These are phyloP conservation scores for Otis tarda DNA, from an alignment of 2,113 vertebrate genomes.

Conservation along the genomic window DNA sequence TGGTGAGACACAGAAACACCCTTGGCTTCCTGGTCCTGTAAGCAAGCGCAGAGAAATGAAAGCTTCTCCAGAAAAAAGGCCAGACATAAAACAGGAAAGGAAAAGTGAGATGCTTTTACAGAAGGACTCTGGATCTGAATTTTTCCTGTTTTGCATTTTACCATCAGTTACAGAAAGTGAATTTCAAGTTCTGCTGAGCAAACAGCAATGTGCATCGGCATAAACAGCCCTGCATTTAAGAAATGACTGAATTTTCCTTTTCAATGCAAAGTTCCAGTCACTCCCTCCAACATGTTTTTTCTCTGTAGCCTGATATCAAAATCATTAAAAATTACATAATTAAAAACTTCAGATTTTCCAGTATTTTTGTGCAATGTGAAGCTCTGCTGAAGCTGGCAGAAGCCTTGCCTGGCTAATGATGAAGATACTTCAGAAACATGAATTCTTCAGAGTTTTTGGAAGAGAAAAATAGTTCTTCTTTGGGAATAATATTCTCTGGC, in stretches of 20 bases:
- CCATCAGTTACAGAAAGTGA: background rate
- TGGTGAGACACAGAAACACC: background rate
- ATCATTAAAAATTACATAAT: background rate
- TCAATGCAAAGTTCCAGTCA: background rate
- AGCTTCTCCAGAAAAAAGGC: background rate
- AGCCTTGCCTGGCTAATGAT: background rate
- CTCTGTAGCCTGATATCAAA: background rate
- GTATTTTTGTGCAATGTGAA: background rate
- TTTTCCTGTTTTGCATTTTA: background rate
- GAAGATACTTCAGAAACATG: background rate
- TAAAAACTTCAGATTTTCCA: background rate
- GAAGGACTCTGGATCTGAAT: background rate
- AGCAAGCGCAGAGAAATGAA: background rate
- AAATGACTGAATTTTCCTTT: background rate
- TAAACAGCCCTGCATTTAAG: background rate
- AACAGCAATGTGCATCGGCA: background rate
- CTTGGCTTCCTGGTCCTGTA: background rate
- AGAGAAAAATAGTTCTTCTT: background rate
- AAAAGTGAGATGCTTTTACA: background rate
- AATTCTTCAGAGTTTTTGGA: background rate
- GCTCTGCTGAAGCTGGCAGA: background rate
- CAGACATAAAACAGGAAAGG: background rate
- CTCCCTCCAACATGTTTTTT: background rate
- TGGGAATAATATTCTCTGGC: background rate
- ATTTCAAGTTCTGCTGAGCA: background rate